Base-by-base conservation (phyloP, 2,888 invertebrate species). In the Tetranychus piercei region DNA sequence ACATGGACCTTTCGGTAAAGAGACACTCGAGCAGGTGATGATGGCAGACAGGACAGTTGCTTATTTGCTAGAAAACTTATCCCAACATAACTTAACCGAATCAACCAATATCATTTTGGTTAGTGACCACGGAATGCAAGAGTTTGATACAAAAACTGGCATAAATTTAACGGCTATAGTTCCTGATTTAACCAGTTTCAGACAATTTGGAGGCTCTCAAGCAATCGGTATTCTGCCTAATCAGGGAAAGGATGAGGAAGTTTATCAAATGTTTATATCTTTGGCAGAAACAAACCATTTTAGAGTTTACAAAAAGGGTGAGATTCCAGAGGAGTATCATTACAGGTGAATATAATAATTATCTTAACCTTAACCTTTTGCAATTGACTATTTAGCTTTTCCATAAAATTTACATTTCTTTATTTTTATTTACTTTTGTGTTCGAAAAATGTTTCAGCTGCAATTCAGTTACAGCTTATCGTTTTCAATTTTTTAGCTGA, bases 91-190 rank as follows among this genome's bases (percentile, higher is more conserved):
- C 34, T 81, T 89, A 73, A 79, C 81, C 1, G 8, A 18, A 18
- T n/a, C 71, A 18, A 67, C 69, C 23, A 73, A 73, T 73, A 67
- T 73, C 15, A 73, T 73, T 4, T 66, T 73, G 18, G 69, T 73
- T 22, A 67, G 67, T 82, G 89, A 90, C 81, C 90, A 90, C 81
- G 89, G 90, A 18, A 88, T 89, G 86, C 81, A 84, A 2, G 81
- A 83, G 34, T 86, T 88, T 0, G 84, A 81, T 1, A 81, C 84
- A 20, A 81, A 84, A 6, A 81, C 83, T 78, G 85, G 87, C 78
- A 85, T 88, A 64, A 85, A 87, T 80, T 81, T 87, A 34, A 84
- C 85, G 0, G 81, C 84, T 45, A 85, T 84, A 78, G 81, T 87
- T 64, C 34, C 34, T 34, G 82, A 82, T 76, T 81, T 76, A 7